Percentiles rank a stretch among this genome's conserved stretches.
Conservation (phyloP, 2,888 invertebrate genomes). For the Cenopis cana region DNA sequence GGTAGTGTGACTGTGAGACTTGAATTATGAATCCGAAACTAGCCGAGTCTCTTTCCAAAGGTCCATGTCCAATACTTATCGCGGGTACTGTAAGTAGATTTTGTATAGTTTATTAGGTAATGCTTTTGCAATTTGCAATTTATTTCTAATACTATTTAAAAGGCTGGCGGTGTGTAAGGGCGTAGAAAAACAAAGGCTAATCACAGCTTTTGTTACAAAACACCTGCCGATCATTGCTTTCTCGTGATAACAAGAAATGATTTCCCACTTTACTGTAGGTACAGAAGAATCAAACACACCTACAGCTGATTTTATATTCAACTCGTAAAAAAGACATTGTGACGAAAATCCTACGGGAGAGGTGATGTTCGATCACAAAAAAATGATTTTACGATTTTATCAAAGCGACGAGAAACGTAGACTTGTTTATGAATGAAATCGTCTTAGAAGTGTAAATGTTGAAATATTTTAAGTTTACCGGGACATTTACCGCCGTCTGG, state of each 20-base stretch:
- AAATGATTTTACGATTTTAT: constrained; percentile 80
- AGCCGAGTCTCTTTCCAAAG: too few species aligned
- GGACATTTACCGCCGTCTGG: constrained; percentile 12
- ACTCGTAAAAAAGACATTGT: constrained; percentile 76
- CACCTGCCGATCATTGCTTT: background rate
- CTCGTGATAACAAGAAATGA: constrained; percentile 1
- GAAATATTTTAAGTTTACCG: constrained; percentile 37
- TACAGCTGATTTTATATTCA: constrained; percentile 57
- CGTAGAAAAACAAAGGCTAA: background rate
- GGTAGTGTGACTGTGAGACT: too few species aligned
- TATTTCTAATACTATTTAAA: too few species aligned
- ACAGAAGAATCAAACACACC: constrained; percentile 38
- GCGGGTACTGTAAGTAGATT: too few species aligned
- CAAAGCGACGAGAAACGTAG: constrained; percentile 66
- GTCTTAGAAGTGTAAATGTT: constrained; percentile 54
- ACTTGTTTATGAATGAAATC: constrained; percentile 74
- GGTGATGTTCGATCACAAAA: constrained; percentile 71
- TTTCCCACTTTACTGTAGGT: constrained; percentile 17
- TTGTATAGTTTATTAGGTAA: too few species aligned
- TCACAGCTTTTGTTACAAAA: background rate
- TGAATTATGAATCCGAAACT: too few species aligned
- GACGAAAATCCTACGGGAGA: constrained; percentile 73
- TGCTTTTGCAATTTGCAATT: too few species aligned
- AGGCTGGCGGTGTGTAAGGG: too few species aligned
- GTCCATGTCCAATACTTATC: too few species aligned